Base-by-base conservation (phyloP, 1,140 invertebrate genomes). In the Eumeta japonica region DNA sequence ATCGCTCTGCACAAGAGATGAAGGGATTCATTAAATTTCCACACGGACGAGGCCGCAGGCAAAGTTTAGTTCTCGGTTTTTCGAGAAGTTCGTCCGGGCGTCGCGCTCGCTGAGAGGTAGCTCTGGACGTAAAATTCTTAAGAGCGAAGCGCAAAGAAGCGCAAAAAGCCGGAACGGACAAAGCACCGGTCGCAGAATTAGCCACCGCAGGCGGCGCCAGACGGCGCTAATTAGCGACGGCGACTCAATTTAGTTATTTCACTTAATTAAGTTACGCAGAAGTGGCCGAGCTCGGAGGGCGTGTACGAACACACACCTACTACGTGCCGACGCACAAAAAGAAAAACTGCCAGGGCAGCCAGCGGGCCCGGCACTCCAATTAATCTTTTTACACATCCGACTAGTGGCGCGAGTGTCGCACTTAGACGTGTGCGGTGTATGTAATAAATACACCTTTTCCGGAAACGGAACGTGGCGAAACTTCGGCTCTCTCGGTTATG, bases 61-160 rank as follows among this genome's bases (percentile, higher is more conserved):
- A 68, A 73, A 71, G 68, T 68, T 61, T 71, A 73, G 68, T 71
- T 71, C 68, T 73, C n/a, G n/a, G n/a, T 72, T 71, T 55, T 56
- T 51, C 50, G 59, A 56, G n/a, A n/a, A n/a, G n/a, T n/a, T n/a
- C n/a, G n/a, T n/a, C n/a, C n/a, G n/a, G n/a, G n/a, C n/a, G n/a
- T n/a, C n/a, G n/a, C n/a, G n/a, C n/a, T n/a, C n/a, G n/a, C n/a
- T n/a, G n/a, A n/a, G n/a, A n/a, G n/a, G n/a, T n/a, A n/a, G n/a
- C n/a, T n/a, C n/a, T n/a, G n/a, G n/a, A n/a, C n/a, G n/a, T n/a
- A n/a, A n/a, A n/a, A n/a, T n/a, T n/a, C n/a, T n/a, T n/a, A n/a
- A n/a, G n/a, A n/a, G n/a, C n/a, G n/a, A n/a, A n/a, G 52, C 50
- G 39, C 64, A 70, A 73, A 73, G 65, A 70, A 68, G 53, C 46